Percentiles rank a stretch among this genome's conserved stretches.
Conservation (phyloP, 2,888 invertebrate species). For the Apamea sordens region DNA sequence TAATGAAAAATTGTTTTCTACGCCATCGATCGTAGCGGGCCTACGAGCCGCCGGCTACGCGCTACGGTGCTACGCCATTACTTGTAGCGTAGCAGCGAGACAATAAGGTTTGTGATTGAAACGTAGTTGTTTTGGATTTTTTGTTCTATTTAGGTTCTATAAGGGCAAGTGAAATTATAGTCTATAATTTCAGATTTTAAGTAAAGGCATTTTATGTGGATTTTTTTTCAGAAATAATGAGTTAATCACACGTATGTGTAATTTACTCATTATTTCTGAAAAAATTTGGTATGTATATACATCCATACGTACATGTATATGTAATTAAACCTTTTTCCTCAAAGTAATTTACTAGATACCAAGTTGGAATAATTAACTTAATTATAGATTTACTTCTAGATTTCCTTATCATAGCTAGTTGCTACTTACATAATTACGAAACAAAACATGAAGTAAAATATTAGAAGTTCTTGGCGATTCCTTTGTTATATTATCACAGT, state of each 20-base stretch:
- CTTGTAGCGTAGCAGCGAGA: slow-evolving; percentile 59
- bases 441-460: not conserved
- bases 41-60: slow-evolving; percentile 63
- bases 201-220: too few species aligned
- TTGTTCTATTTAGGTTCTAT: not conserved
- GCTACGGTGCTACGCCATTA: slow-evolving; percentile 68
- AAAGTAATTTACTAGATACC: not conserved
- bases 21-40: slow-evolving; percentile 55
- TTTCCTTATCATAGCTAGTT: not conserved
- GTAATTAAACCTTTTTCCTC: slow-evolving; percentile 9
- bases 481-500: not conserved
- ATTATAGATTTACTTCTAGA: not conserved
- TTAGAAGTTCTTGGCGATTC: not conserved
- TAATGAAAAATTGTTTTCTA: slow-evolving; percentile 48
- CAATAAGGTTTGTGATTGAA: slow-evolving; percentile 52
- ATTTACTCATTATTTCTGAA: too few species aligned
- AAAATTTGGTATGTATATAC: too few species aligned
- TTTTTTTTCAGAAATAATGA: not conserved
- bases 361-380: not conserved
- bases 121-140: slow-evolving; percentile 12
- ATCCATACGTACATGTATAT: not conserved
- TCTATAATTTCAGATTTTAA: too few species aligned
- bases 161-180: slow-evolving; percentile 5
- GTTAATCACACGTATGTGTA: not conserved
- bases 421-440: not conserved